Evolutionary conservation across 2,113 vertebrate species (phyloP), one percentile per base, ranked within the genome.

Genomic region (Xiphophorus couchianus): DNA sequence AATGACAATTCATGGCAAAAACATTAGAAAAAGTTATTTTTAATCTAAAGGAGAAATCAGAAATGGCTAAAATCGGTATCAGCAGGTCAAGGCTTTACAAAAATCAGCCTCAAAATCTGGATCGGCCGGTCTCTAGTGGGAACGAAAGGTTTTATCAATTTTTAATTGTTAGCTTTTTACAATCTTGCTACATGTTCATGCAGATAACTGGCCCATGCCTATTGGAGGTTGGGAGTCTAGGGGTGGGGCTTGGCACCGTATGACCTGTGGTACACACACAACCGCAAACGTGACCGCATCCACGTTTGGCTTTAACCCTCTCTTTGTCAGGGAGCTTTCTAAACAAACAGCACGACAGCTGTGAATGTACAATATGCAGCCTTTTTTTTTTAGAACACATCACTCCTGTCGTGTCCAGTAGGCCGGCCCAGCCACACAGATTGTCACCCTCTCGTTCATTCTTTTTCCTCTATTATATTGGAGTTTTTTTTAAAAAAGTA

Each of bases 341-440:
- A 67, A 67, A 67, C 1, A 72, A 92, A 87, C 35, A 87, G 89
- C 86, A 76, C 92, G 93, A 92, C 93, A 93, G 91, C 93, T 93
- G 93, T 93, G 94, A 94, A 95, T 94, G 94, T 95, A 94, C 73
- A 31, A 94, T 87, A 92, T 90, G 84, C 92, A 93, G 92, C 92
- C 92, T 94, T 93, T 90, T 33, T 69, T 67, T 73, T 73, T 87
- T 81, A 66, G 73, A 82, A 74, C 85, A 76, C 29, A 73, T 79
- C 81, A 78, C 75, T 81, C 86, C 74, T 84, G 89, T 77, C 31
- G 74, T 86, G 89, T 90, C 87, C 91, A 90, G 88, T 75, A 66
- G 76, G 84, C 76, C 71, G 30, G 81, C 77, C 81, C 87, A 78
- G 77, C 69, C 25, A 79, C 85, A 31, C 76, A 84, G 77, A 81